Evolutionary conservation across 2,113 vertebrate genomes (phyloP).

Genomic region (Nesoenas mayeri): DNA sequence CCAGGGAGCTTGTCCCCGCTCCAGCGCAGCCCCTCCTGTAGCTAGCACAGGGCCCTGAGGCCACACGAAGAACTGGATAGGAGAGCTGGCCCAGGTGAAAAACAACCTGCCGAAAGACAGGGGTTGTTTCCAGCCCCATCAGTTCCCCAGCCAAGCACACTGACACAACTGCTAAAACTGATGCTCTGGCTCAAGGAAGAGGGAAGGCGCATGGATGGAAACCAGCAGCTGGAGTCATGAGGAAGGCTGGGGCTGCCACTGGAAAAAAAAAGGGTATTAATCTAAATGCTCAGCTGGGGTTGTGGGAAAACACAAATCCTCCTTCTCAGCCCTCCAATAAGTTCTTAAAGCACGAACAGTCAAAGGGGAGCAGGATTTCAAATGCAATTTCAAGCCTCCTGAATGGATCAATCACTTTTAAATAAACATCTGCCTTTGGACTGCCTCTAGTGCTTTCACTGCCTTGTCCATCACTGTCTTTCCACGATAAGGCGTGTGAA

Average conservation of each 20-base stretch:
- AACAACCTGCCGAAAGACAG: neutral
- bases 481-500: conserved; percentile 55
- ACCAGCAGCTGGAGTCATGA: conserved; percentile 24
- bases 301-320: conserved; percentile 49
- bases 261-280: neutral
- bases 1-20: accelerated
- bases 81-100: neutral
- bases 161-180: neutral
- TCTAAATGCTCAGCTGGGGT: neutral
- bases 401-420: conserved; percentile 56
- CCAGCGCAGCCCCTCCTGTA: neutral
- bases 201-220: neutral
- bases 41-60: accelerated
- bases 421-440: conserved; percentile 60
- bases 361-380: conserved; percentile 46
- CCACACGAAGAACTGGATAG: accelerated
- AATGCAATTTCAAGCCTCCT: conserved; percentile 48
- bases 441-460: conserved; percentile 51
- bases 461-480: conserved; percentile 64
- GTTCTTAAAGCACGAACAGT: conserved; percentile 23
- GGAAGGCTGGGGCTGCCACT: neutral
- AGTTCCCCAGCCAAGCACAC: neutral
- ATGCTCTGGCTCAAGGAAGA: neutral
- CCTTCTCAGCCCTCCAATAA: neutral
- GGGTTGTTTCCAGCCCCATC: neutral